These are phyloP conservation scores for Amblyjoppa proteus DNA, from an alignment of 2,888 invertebrate genomes.

Conservation along the genomic window DNA sequence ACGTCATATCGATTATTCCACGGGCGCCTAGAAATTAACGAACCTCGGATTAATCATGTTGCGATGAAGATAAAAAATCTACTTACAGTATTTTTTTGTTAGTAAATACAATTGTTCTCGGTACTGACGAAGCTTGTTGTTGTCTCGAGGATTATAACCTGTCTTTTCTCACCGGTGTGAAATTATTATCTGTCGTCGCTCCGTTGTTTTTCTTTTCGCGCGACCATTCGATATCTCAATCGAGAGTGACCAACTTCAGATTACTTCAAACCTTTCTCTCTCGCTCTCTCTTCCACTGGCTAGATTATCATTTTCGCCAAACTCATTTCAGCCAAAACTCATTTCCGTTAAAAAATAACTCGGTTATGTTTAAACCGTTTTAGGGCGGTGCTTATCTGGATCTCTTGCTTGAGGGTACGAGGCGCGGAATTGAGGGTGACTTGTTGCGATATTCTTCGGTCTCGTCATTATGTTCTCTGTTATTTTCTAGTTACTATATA, in stretches of 20 bases:
- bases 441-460: no score
- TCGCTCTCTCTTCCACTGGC: no score
- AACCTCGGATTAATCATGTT: neutral
- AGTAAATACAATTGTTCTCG: neutral
- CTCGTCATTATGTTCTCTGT: no score
- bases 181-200: neutral
- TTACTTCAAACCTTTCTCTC: neutral
- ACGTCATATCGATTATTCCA: slow-evolving; percentile 40
- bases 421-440: no score
- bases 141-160: slow-evolving; percentile 30
- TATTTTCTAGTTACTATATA: no score
- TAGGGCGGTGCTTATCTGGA: no score
- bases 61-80: neutral
- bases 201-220: neutral
- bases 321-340: no score
- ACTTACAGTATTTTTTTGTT: neutral
- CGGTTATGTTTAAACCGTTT: no score
- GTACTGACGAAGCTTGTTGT: slow-evolving; percentile 14
- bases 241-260: slow-evolving; percentile 26
- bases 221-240: slow-evolving; percentile 5
- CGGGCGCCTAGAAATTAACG: neutral
- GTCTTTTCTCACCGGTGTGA: neutral
- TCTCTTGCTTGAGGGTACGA: no score
- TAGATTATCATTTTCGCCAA: no score
- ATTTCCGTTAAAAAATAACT: no score